Evolutionary conservation across 2,888 invertebrate genomes (phyloP).

Genomic region (Adelphocoris suturalis): DNA sequence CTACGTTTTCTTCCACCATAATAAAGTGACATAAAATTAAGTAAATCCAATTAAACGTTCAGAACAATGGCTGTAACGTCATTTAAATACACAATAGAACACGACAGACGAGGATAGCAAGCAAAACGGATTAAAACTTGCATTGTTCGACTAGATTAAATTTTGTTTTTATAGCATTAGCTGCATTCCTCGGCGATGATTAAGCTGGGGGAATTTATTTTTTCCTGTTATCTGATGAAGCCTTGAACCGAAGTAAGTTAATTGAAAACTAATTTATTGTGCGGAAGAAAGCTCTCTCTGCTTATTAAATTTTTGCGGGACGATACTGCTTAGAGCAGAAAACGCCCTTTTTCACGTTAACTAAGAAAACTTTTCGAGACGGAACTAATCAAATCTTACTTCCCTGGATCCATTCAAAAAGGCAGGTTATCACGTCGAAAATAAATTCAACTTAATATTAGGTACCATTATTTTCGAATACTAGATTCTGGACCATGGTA

Average conservation of each 20-base stretch:
- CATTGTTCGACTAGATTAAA: no score
- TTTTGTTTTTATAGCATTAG: no score
- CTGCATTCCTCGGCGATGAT: background rate
- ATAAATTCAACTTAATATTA: no score
- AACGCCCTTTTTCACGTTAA: background rate
- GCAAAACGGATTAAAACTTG: no score
- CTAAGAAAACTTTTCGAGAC: slow-evolving; percentile 22
- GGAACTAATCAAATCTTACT: slow-evolving; percentile 24
- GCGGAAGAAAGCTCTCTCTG: slow-evolving; percentile 49
- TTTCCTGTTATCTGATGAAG: slow-evolving; percentile 30
- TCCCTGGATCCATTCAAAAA: background rate
- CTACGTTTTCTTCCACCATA: no score
- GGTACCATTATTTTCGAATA: no score
- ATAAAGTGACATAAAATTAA: no score
- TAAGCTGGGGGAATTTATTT: slow-evolving; percentile 11
- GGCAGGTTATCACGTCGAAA: background rate
- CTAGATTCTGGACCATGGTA: no score
- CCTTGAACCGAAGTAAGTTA: slow-evolving; percentile 59
- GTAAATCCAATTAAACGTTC: no score
- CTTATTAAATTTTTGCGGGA: slow-evolving; percentile 64
- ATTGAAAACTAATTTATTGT: slow-evolving; percentile 67
- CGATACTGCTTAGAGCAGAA: background rate
- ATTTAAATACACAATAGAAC: no score
- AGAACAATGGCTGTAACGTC: no score
- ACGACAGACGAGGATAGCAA: no score